These are phyloP conservation scores for Amniataba percoides DNA, from an alignment of 2,797 vertebrate genomes.

Conservation along the genomic window DNA sequence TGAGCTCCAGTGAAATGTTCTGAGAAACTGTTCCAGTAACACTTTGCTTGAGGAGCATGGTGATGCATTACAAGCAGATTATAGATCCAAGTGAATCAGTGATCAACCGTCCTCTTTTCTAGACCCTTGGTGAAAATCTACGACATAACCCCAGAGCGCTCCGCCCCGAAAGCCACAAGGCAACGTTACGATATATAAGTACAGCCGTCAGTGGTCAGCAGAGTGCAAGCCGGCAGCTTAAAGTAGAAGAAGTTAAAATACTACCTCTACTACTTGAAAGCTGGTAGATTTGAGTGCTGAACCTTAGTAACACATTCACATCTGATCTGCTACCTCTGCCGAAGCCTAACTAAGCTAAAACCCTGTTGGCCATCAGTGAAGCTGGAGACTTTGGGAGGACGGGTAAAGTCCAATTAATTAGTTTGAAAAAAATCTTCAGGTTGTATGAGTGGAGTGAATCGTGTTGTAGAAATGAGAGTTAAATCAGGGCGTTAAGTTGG, in stretches of 20 bases:
- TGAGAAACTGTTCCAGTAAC: constrained; percentile 44
- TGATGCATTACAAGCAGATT: constrained; percentile 59
- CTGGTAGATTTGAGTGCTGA: not conserved
- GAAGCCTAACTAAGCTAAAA: too few relatives aligned
- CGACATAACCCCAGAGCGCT: not conserved
- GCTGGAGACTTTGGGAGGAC: too few relatives aligned
- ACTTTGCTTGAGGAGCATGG: constrained; percentile 42
- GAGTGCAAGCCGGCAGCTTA: not conserved
- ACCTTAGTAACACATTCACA: not conserved
- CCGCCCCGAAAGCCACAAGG: not conserved
- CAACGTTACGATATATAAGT: not conserved
- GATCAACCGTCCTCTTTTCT: constrained; percentile 15
- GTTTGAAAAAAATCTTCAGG: too few relatives aligned
- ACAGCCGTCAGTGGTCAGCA: not conserved
- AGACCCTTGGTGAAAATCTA: not conserved
- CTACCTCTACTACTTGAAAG: not conserved
- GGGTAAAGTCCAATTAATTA: too few relatives aligned
- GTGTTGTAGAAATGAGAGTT: too few relatives aligned
- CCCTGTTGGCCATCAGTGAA: too few relatives aligned
- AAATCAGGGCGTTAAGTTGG: too few relatives aligned
- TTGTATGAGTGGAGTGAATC: too few relatives aligned
- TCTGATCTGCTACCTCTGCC: not conserved
- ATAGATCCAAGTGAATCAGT: constrained; percentile 17
- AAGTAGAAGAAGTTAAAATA: not conserved
- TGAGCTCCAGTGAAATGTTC: constrained; percentile 47